A percentile compares a stretch with the other conserved stretches of the same genome.
These are phyloP conservation scores for Autographa gamma DNA, from an alignment of 2,888 invertebrate species.

Conservation along the genomic window DNA sequence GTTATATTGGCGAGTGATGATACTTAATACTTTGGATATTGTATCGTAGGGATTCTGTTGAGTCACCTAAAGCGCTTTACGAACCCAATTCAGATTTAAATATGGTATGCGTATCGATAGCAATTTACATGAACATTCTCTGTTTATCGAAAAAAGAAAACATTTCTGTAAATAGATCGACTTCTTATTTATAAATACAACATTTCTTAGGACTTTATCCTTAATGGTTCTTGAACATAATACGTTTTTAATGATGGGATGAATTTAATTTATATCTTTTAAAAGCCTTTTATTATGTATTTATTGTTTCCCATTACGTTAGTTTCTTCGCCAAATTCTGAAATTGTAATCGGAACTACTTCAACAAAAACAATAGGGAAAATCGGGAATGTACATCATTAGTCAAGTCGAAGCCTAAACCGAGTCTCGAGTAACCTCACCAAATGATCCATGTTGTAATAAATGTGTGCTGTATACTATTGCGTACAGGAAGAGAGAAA, in stretches of 20 bases:
- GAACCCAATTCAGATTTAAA: conserved; percentile 7
- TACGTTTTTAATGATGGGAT: not conserved
- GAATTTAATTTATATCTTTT: not conserved
- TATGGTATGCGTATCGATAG: conserved; percentile 5
- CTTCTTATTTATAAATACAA: not conserved
- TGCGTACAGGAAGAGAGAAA: conserved; percentile 39
- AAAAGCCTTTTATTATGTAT: not conserved
- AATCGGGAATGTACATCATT: conserved; percentile 55
- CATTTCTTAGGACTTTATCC: not conserved
- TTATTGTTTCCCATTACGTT: not conserved
- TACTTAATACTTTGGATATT: conserved; percentile 24
- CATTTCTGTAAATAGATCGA: too few relatives aligned
- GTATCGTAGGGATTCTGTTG: not conserved
- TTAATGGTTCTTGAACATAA: not conserved
- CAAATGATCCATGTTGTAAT: conserved; percentile 62
- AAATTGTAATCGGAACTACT: conserved; percentile 17
- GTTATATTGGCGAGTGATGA: conserved; percentile 50
- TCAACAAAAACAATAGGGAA: conserved; percentile 37
- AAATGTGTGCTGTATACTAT: conserved; percentile 54
- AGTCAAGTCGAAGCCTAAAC: conserved; percentile 52
- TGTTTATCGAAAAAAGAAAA: not conserved
- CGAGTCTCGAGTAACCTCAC: conserved; percentile 49
- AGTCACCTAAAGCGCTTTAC: not conserved
- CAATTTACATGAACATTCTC: not conserved
- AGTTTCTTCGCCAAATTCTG: not conserved